These are phyloP conservation scores for Sepioteuthis lessoniana DNA, from an alignment of 2,888 invertebrate genomes.

Conservation along the genomic window DNA sequence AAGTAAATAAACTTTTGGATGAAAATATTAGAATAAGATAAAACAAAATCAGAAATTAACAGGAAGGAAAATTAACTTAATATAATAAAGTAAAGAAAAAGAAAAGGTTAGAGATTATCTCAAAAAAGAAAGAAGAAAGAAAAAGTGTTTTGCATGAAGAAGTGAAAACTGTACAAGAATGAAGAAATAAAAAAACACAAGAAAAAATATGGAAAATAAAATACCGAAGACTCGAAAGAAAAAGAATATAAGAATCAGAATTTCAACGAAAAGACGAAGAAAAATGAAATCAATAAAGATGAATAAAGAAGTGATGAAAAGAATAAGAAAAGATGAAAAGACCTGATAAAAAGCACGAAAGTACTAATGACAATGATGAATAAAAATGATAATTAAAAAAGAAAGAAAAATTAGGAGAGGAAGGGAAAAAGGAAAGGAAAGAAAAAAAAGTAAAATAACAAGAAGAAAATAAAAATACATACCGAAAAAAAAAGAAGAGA, in stretches of 20 bases:
- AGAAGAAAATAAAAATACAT: background rate
- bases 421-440: no score
- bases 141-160: no score
- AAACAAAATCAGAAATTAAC: no score
- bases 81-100: background rate
- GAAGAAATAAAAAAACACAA: no score
- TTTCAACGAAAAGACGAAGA: no score
- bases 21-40: no score
- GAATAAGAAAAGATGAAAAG: background rate
- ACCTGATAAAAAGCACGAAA: background rate
- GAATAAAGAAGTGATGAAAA: no score
- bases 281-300: background rate
- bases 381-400: background rate
- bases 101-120: no score
- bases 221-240: background rate
- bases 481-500: background rate
- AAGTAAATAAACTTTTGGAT: no score
- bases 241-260: background rate
- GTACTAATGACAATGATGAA: background rate
- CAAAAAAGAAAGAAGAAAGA: no score
- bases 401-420: no score
- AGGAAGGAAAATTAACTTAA: background rate
- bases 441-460: background rate
- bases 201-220: background rate
- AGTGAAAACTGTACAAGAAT: no score